Base-by-base conservation (phyloP, 2,113 vertebrate species). In the Vulpes vulpes region DNA sequence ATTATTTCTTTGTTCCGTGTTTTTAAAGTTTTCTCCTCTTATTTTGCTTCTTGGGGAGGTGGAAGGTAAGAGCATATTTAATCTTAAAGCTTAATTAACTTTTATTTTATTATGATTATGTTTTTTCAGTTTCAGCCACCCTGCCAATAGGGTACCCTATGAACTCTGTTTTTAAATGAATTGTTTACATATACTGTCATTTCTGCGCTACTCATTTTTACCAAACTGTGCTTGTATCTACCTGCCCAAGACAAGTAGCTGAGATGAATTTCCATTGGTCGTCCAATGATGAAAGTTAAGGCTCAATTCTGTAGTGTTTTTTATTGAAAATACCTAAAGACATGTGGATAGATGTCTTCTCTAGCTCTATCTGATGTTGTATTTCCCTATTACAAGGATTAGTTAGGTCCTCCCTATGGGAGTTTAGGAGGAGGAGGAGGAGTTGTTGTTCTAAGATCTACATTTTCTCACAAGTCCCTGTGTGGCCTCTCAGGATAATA, bases 11-110 rank as follows among this genome's bases (percentile, higher is more conserved):
- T 71, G 22, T 62, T 84, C 57, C 55, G n/a, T 89, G 4, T 95
- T 95, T 90, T 67, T 64, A 89, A 84, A 43, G 43, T 80, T 95
- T 92, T 78, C 53, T 96, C 57, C 17, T 59, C 53, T 64, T 67
- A 74, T 69, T 91, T 91, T 87, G 27, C 62, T 80, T 97, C 76
- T 43, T 14, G 30, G n/a, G 38, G n/a, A 69, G 49, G 59, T 19
- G 8, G 15, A 62, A 49, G 38, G 53, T 62, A 81, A 30, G 19
- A 86, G 20, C 17, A 69, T 67, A 86, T 59, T 87, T 91, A 87
- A 4, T 57, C 43, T 80, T 76, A 87, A 87, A 35, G 59, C 17
- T 67, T 93, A 55, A 73, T 38, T 74, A 67, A 88, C 25, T 43
- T 35, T 69, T 69, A 69, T 35, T 69, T 35, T 19, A 69, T 69